phyloP scores from a whole-genome alignment of 2,113 vertebrate genomes.

The Indri indri region DNA sequence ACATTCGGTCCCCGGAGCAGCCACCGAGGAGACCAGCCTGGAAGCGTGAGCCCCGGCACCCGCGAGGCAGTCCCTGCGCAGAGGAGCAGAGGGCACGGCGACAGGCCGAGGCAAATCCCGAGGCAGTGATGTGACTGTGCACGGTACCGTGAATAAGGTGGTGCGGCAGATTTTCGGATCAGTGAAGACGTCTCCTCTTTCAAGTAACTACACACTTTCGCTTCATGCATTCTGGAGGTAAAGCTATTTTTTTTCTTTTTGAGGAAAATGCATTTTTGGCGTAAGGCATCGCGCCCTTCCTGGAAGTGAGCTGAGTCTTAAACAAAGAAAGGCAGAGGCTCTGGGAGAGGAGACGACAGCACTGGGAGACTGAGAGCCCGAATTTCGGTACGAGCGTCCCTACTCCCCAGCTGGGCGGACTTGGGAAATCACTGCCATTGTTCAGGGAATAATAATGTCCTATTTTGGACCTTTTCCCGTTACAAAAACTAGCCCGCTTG shows the following conservation, averaged over 20 bases:
- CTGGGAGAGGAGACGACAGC: not conserved
- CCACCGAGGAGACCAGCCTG: not conserved
- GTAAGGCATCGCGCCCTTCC: not conserved
- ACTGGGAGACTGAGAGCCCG: not conserved
- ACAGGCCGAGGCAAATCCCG: not conserved
- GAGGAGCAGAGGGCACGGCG: not conserved
- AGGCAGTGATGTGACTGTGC: not conserved
- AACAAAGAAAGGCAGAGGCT: not conserved
- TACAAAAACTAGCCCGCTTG: not conserved
- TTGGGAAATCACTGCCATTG: not conserved
- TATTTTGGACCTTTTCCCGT: not conserved
- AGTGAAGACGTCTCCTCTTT: not conserved
- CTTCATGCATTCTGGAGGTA: not conserved
- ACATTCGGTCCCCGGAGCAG: not conserved
- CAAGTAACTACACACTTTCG: not conserved
- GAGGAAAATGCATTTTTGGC: not conserved
- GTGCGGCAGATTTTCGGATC: not conserved
- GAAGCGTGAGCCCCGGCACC: not conserved
- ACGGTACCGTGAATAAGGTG: not conserved
- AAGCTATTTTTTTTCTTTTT: not conserved
- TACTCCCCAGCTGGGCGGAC: not conserved
- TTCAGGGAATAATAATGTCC: not conserved
- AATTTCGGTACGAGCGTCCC: not conserved
- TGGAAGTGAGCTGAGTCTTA: not conserved
- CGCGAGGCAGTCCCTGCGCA: not conserved